phyloP scores from a whole-genome alignment of 2,888 invertebrate species.

The Amiota minor region DNA sequence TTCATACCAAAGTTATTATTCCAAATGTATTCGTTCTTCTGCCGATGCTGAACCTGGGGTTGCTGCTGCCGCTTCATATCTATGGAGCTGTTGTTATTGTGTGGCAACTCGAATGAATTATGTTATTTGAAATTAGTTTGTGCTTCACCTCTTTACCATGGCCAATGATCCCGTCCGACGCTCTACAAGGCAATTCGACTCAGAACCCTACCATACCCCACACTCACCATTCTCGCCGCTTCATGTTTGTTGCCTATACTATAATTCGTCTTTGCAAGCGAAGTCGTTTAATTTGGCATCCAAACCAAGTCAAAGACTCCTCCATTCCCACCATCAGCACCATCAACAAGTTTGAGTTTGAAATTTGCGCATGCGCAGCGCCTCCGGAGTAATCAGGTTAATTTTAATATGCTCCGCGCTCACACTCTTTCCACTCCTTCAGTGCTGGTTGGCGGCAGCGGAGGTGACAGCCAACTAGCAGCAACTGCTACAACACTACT shows the following conservation, averaged over 20 bases:
- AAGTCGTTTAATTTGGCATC: conserved; percentile 32
- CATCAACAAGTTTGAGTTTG: neutral
- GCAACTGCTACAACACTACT: neutral
- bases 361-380: conserved; percentile 52
- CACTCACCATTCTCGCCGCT: neutral
- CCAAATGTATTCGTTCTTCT: conserved; percentile 9
- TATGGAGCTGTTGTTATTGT: conserved; percentile 42
- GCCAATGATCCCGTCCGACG: too few species aligned
- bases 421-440: conserved; percentile 3
- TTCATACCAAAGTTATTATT: conserved; percentile 29
- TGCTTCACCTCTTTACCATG: conserved; percentile 34
- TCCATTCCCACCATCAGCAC: conserved; percentile 25
- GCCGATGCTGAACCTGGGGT: conserved; percentile 35
- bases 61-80: too few species aligned
- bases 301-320: conserved; percentile 10
- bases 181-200: too few species aligned
- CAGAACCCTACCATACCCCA: too few species aligned
- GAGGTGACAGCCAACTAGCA: conserved; percentile 15
- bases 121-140: conserved; percentile 73
- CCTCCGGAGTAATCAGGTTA: conserved; percentile 72
- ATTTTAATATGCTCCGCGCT: conserved; percentile 69
- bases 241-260: neutral
- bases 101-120: conserved; percentile 66
- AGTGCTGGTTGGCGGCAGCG: neutral
- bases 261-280: conserved; percentile 11